These are phyloP conservation scores for Anagrus nilaparvatae DNA, from an alignment of 1,140 invertebrate genomes.

Conservation along the genomic window DNA sequence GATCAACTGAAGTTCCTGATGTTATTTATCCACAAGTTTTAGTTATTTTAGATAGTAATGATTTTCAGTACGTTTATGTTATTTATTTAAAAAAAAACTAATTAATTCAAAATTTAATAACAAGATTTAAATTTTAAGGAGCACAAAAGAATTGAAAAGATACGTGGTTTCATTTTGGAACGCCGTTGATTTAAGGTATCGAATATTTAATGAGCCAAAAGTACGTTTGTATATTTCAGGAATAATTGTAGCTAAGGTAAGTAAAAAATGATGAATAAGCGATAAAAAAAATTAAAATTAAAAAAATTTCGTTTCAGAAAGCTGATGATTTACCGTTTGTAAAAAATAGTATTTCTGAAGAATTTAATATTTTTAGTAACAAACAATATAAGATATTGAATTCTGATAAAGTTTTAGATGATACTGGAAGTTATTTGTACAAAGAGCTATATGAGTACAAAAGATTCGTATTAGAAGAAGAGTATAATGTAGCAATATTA, in stretches of 20 bases:
- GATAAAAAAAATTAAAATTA: background rate
- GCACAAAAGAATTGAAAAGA: constrained; percentile 12
- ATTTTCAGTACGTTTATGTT: no score
- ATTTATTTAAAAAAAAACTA: no score
- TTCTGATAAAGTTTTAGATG: constrained; percentile 20
- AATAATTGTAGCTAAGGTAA: constrained; percentile 21
- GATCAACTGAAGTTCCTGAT: no score
- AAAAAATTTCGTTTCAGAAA: no score
- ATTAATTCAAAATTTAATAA: background rate
- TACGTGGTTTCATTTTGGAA: constrained; percentile 23
- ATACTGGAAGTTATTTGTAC: constrained; percentile 26
- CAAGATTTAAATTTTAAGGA: no score
- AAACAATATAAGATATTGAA: constrained; percentile 12
- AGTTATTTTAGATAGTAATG: no score
- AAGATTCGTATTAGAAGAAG: constrained; percentile 13
- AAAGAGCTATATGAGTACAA: constrained; percentile 18
- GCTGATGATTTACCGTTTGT: no score
- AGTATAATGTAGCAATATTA: constrained; percentile 17
- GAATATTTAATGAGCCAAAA: constrained; percentile 17
- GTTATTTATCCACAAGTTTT: no score
- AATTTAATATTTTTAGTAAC: no score
- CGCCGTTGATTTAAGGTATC: constrained; percentile 23
- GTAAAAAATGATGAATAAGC: no score
- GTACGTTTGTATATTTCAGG: constrained; percentile 23
- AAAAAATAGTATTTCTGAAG: constrained; percentile 1